phyloP scores from a whole-genome alignment of 2,888 invertebrate species.

The Diarsia mendica region DNA sequence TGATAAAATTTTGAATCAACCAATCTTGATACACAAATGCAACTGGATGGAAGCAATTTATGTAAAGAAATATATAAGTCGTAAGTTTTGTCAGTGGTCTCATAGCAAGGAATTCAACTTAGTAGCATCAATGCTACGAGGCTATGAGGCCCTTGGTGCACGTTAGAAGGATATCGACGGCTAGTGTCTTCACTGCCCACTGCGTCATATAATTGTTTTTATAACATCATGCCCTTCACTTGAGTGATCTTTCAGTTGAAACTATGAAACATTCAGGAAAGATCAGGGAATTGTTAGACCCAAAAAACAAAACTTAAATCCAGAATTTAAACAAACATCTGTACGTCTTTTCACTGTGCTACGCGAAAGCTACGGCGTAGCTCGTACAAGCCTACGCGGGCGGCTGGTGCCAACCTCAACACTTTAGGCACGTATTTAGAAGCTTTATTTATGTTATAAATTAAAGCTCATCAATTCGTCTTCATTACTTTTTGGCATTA shows the following conservation, averaged over 20 bases:
- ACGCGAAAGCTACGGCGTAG: slow-evolving; percentile 18
- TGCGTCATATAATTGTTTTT: neutral
- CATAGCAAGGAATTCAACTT: no score
- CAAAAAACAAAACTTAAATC: neutral
- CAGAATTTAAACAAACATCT: neutral
- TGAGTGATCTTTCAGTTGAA: neutral
- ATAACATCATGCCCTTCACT: neutral
- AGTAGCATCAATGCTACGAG: no score
- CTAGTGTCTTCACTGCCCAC: neutral
- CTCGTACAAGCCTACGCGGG: neutral
- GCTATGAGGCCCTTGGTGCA: slow-evolving; percentile 1
- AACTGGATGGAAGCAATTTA: neutral
- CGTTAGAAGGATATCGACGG: neutral
- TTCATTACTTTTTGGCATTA: slow-evolving; percentile 23
- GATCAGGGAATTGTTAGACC: neutral
- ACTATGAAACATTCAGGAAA: neutral
- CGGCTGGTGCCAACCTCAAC: neutral
- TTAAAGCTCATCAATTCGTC: slow-evolving; percentile 37
- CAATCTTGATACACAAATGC: neutral
- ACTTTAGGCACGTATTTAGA: slow-evolving; percentile 35
- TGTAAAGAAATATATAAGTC: neutral
- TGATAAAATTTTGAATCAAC: no score
- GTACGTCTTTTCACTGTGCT: neutral
- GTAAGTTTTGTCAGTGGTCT: neutral
- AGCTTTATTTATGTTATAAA: slow-evolving; percentile 49